phyloP scores from a whole-genome alignment of 1,140 invertebrate genomes.

The Tenebrio molitor region DNA sequence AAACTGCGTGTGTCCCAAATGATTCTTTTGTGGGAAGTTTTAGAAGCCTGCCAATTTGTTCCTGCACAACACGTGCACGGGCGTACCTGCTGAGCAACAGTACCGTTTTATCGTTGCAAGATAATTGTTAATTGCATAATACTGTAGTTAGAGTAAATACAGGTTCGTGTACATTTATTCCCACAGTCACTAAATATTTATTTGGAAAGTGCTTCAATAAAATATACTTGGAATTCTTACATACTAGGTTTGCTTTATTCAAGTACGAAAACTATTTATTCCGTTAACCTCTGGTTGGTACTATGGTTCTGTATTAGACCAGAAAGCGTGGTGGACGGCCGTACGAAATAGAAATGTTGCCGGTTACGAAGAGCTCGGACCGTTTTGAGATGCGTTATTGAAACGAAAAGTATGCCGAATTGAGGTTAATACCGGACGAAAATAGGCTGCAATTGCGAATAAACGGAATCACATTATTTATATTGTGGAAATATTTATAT shows the following conservation, averaged over 20 bases:
- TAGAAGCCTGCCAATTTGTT: no score
- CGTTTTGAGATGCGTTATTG: not conserved
- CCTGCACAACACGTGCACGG: no score
- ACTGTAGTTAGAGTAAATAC: no score
- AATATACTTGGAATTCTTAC: constrained; percentile 9
- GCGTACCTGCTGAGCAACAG: no score
- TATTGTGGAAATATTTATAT: constrained; percentile 35
- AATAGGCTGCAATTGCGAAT: constrained; percentile 28
- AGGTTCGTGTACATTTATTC: not conserved
- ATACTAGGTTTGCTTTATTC: not conserved
- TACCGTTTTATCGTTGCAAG: no score
- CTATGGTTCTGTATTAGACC: no score
- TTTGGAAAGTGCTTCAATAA: constrained; percentile 32
- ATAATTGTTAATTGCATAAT: no score
- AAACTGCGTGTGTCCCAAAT: no score
- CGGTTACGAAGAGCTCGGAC: not conserved
- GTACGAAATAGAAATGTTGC: not conserved
- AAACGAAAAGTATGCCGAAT: constrained; percentile 24
- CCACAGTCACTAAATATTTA: constrained; percentile 7
- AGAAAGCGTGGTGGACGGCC: not conserved
- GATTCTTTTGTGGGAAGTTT: no score
- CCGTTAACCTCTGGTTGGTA: no score
- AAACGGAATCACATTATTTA: constrained; percentile 40
- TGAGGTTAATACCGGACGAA: constrained; percentile 21
- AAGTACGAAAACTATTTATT: not conserved